Conservation (phyloP, 2,113 vertebrate species). For the Crotalus helleri region DNA sequence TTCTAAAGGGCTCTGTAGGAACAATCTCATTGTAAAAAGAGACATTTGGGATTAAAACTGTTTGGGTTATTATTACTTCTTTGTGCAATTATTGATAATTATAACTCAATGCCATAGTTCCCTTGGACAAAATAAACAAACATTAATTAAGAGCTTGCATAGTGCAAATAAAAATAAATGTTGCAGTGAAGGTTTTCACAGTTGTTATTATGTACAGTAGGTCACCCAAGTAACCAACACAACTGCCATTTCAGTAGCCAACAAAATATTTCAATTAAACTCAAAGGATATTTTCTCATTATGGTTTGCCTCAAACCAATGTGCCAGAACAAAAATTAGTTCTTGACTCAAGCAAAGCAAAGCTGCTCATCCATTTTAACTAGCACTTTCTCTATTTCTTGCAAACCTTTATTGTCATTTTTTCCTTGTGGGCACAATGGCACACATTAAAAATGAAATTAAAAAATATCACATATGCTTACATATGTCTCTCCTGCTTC, state of each 20-base stretch:
- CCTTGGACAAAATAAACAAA: not conserved
- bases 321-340: not conserved
- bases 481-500: not conserved
- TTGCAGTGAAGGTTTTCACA: not conserved
- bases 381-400: not conserved
- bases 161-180: not conserved
- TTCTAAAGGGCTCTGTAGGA: not conserved
- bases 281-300: not conserved
- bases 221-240: not conserved
- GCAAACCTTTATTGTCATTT: not conserved
- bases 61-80: not conserved
- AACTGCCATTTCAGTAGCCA: not conserved
- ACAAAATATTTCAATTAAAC: not conserved
- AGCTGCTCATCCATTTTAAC: not conserved
- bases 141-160: not conserved
- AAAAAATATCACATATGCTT: not conserved
- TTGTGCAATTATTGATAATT: slow-evolving; percentile 15
- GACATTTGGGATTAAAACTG: not conserved
- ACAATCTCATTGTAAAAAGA: not conserved
- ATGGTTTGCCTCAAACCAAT: not conserved
- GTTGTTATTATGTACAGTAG: not conserved
- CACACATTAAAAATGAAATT: too few species aligned
- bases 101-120: not conserved
- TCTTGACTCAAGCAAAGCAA: not conserved
- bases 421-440: too few species aligned